Evolutionary conservation across 2,888 invertebrate species (phyloP).

Genomic region (Campoplex capitator): DNA sequence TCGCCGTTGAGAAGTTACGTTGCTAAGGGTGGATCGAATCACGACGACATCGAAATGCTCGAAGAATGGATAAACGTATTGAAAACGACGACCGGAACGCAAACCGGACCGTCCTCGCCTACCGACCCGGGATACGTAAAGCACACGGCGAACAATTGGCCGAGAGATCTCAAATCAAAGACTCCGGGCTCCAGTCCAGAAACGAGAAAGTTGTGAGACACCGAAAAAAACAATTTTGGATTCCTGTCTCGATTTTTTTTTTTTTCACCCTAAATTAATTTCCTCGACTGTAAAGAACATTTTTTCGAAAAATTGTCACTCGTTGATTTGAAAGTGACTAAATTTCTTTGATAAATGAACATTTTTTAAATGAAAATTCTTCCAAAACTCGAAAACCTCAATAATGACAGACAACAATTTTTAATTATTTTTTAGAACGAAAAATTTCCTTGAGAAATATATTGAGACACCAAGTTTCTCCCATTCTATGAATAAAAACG

Average conservation of each 20-base stretch:
- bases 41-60: slow-evolving; percentile 82
- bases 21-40: slow-evolving; percentile 65
- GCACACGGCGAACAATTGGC: slow-evolving; percentile 90
- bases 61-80: slow-evolving; percentile 81
- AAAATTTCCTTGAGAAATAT: not conserved
- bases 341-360: not conserved
- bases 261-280: not conserved
- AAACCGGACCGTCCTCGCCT: slow-evolving; percentile 86
- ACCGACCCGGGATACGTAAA: slow-evolving; percentile 91
- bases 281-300: not conserved
- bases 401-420: not conserved
- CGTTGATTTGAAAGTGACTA: not conserved
- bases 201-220: slow-evolving; percentile 42
- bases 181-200: slow-evolving; percentile 87
- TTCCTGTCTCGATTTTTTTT: not conserved
- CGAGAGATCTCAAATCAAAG: slow-evolving; percentile 84
- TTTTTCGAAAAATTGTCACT: not conserved
- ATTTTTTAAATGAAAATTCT: not conserved
- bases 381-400: not conserved
- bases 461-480: no score
- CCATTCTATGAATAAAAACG: not conserved
- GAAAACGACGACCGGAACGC: slow-evolving; percentile 78
- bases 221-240: not conserved
- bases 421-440: not conserved
- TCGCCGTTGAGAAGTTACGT: slow-evolving; percentile 76